phyloP scores from a whole-genome alignment of 2,888 invertebrate species.

The Frankliniella fusca region DNA sequence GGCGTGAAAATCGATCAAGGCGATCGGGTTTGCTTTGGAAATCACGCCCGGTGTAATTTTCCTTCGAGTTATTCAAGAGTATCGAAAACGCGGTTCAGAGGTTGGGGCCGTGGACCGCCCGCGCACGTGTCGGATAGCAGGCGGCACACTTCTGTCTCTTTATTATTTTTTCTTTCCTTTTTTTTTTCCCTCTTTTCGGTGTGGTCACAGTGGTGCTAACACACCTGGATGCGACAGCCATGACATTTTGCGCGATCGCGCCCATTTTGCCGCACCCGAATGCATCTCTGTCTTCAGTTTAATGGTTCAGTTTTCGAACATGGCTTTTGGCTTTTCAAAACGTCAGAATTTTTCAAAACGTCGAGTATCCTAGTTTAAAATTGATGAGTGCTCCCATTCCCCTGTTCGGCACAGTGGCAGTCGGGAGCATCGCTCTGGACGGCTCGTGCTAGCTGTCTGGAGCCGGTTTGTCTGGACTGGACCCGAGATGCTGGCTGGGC shows the following conservation, averaged over 20 bases:
- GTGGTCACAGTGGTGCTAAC: background rate
- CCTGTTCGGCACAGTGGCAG: background rate
- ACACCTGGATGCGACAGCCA: background rate
- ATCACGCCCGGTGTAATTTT: too few relatives aligned
- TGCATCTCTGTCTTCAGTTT: too few relatives aligned
- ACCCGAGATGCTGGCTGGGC: background rate
- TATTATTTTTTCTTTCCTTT: too few relatives aligned
- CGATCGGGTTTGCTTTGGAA: too few relatives aligned
- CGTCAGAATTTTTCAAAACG: too few relatives aligned
- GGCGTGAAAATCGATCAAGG: too few relatives aligned
- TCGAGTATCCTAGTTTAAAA: too few relatives aligned
- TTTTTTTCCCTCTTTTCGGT: too few relatives aligned
- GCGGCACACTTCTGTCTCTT: background rate
- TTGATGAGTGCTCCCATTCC: too few relatives aligned
- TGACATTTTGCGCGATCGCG: background rate
- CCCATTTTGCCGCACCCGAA: background rate
- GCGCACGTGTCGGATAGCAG: background rate
- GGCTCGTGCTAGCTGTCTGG: constrained; percentile 20
- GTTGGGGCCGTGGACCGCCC: background rate
- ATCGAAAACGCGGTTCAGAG: background rate
- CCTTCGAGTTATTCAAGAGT: too few relatives aligned
- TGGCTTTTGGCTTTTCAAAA: too few relatives aligned
- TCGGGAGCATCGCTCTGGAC: background rate
- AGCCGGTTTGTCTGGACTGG: constrained; percentile 23
- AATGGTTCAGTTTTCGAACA: too few relatives aligned